phyloP scores from a whole-genome alignment of 2,113 vertebrate genomes.

The Tachysurus fulvidraco region DNA sequence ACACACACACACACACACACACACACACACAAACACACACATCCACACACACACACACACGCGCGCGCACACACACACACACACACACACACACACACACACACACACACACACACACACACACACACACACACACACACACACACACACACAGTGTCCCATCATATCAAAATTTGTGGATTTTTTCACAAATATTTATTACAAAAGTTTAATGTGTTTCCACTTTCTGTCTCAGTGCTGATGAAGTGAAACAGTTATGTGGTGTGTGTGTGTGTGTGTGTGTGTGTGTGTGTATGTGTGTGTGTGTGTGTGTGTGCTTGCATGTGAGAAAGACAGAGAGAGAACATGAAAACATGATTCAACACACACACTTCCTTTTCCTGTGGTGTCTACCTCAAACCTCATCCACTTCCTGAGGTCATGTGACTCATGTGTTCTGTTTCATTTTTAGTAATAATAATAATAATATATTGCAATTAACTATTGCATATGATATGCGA shows the following conservation, averaged over 20 bases:
- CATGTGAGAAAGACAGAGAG: neutral
- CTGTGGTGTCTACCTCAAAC: conserved; percentile 38
- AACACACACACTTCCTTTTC: conserved; percentile 42
- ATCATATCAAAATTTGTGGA: neutral
- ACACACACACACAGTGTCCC: neutral
- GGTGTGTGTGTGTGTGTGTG: neutral
- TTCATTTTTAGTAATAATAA: neutral
- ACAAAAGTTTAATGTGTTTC: neutral
- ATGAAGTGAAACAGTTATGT: neutral
- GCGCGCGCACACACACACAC: neutral
- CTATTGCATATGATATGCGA: too few species aligned
- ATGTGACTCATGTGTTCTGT: conserved; percentile 11
- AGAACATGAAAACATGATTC: neutral
- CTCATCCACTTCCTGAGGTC: conserved; percentile 9
- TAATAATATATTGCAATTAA: too few species aligned
- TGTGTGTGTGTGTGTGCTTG: conserved; percentile 3
- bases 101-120: too few species aligned
- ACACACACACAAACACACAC: too few species aligned
- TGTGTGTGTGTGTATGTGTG: conserved; percentile 1
- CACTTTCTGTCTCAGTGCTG: conserved; percentile 10
- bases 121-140: neutral
- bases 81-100: too few species aligned
- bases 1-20: too few species aligned
- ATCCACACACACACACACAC: too few species aligned
- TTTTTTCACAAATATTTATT: conserved; percentile 12